Conservation (phyloP, 2,113 vertebrate genomes). For the Sterna hirundo region DNA sequence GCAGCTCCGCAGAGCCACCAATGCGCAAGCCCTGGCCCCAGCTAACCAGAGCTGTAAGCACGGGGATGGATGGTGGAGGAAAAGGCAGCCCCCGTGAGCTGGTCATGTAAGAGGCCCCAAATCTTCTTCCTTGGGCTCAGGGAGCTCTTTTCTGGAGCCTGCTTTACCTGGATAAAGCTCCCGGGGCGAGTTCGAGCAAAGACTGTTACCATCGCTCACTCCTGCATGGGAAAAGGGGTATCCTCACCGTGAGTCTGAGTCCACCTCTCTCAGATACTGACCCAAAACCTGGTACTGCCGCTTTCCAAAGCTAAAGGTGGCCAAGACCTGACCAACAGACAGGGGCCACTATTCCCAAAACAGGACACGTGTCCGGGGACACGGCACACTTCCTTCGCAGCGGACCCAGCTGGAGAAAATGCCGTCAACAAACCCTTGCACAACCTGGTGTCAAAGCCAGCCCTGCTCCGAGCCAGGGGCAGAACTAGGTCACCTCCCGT, state of each 20-base stretch:
- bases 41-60: background rate
- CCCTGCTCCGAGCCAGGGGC: background rate
- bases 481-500: background rate
- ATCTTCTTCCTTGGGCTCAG: background rate
- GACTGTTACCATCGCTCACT: background rate
- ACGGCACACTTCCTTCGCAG: background rate
- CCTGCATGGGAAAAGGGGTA: background rate
- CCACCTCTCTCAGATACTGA: background rate
- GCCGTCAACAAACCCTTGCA: background rate
- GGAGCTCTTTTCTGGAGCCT: background rate
- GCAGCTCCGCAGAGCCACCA: background rate
- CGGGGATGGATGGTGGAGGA: background rate
- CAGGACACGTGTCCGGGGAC: accelerated
- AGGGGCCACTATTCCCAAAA: background rate
- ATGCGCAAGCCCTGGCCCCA: background rate
- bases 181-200: background rate
- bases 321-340: background rate
- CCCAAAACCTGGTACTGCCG: background rate
- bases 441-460: background rate
- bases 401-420: background rate
- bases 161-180: background rate
- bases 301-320: background rate
- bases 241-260: accelerated
- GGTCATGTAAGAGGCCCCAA: background rate
- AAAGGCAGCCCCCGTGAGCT: background rate